Percentiles rank a stretch among this genome's conserved stretches.
Evolutionary conservation across 2,797 vertebrate species (phyloP).

Genomic region (Fundulus diaphanus): DNA sequence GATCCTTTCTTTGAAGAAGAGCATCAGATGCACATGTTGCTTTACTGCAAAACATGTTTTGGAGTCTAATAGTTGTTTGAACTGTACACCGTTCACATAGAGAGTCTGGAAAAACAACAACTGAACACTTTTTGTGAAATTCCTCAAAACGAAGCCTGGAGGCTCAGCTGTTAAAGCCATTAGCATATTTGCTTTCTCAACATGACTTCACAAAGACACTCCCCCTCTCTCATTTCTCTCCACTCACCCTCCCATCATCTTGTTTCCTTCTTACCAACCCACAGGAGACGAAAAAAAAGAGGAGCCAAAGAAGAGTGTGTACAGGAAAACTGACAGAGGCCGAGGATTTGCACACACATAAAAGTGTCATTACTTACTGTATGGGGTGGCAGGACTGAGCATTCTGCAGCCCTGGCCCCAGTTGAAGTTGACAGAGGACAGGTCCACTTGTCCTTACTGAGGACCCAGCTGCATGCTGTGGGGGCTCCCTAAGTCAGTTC

Average conservation of each 20-base stretch:
- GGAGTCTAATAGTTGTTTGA: slow-evolving; percentile 1
- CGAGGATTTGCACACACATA: not conserved
- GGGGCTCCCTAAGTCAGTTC: slow-evolving; percentile 41
- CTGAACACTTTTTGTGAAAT: slow-evolving; percentile 70
- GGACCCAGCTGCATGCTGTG: slow-evolving; percentile 65
- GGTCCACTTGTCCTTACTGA: slow-evolving; percentile 68
- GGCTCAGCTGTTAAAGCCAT: slow-evolving; percentile 77
- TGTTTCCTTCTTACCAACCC: slow-evolving; percentile 36
- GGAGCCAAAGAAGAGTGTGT: slow-evolving; percentile 32
- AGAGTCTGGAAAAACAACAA: slow-evolving; percentile 29
- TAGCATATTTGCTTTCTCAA: slow-evolving; percentile 64
- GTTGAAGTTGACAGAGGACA: slow-evolving; percentile 61
- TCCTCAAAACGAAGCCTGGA: slow-evolving; percentile 66
- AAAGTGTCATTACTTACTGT: slow-evolving; percentile 68
- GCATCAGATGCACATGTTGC: not conserved
- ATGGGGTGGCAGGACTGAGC: slow-evolving; percentile 80
- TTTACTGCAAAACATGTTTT: slow-evolving; percentile 6
- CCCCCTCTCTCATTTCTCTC: slow-evolving; percentile 6
- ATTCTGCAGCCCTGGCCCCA: slow-evolving; percentile 77
- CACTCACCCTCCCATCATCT: slow-evolving; percentile 14
- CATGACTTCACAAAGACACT: slow-evolving; percentile 53
- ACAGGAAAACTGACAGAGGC: slow-evolving; percentile 37
- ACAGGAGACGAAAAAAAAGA: slow-evolving; percentile 62
- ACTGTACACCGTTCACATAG: slow-evolving; percentile 26
- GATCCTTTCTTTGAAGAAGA: not conserved